A percentile compares a stretch with the other conserved stretches of the same genome.
Conservation (phyloP, 2,113 vertebrate species). For the Tiliqua scincoides region DNA sequence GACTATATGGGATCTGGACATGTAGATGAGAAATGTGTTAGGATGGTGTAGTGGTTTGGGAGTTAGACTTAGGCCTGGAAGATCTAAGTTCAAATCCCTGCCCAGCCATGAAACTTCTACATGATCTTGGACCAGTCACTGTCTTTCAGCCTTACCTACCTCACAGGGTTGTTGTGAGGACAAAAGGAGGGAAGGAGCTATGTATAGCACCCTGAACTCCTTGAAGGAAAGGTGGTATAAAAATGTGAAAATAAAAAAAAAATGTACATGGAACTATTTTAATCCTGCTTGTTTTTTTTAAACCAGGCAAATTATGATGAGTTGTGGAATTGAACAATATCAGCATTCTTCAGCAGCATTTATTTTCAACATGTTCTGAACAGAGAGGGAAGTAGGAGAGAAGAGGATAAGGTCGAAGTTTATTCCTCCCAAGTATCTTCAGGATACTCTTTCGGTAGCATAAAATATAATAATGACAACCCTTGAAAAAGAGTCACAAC, state of each 20-base stretch:
- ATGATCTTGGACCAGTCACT: too few relatives aligned
- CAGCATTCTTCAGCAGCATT: constrained; percentile 16
- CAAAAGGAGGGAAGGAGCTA: too few relatives aligned
- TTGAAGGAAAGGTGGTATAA: not conserved
- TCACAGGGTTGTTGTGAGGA: too few relatives aligned
- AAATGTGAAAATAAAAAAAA: not conserved
- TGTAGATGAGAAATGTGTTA: too few relatives aligned
- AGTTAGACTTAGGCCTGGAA: too few relatives aligned
- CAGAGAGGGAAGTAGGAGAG: constrained; percentile 28
- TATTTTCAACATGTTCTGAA: constrained; percentile 51
- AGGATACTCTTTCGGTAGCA: constrained; percentile 63
- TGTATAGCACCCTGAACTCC: too few relatives aligned
- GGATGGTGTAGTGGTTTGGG: too few relatives aligned
- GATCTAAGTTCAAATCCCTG: too few relatives aligned
- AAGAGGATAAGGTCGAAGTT: constrained; percentile 8
- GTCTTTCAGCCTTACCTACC: too few relatives aligned
- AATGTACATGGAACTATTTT: not conserved
- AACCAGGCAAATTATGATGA: not conserved
- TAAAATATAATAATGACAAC: constrained; percentile 45
- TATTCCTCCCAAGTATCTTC: constrained; percentile 60
- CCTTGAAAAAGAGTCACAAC: constrained; percentile 42
- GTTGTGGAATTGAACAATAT: constrained; percentile 30
- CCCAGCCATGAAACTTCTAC: too few relatives aligned
- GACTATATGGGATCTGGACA: accelerated
- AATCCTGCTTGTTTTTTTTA: accelerated